phyloP scores from a whole-genome alignment of 2,797 vertebrate genomes.

The Sebastes taczanowskii region DNA sequence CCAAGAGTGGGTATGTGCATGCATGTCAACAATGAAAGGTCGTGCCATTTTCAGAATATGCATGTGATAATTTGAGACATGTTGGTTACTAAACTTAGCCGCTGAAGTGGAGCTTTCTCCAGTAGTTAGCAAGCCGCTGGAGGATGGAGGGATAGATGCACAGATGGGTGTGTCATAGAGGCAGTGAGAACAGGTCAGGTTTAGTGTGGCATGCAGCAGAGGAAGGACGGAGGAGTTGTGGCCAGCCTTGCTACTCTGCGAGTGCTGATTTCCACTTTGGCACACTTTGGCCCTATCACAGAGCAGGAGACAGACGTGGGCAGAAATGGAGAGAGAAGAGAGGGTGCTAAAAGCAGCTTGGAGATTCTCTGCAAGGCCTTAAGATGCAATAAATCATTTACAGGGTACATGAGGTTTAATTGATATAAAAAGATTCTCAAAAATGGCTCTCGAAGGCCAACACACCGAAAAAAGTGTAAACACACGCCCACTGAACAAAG shows the following conservation, averaged over 20 bases:
- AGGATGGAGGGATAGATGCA: conserved; percentile 55
- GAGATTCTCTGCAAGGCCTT: conserved; percentile 56
- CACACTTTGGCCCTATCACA: conserved; percentile 43
- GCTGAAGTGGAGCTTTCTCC: conserved; percentile 54
- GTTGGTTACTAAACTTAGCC: conserved; percentile 63
- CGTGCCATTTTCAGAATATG: conserved; percentile 61
- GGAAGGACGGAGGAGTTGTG: conserved; percentile 49
- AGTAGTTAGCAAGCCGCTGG: conserved; percentile 49
- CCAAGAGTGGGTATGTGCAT: conserved; percentile 54
- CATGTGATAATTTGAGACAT: conserved; percentile 73
- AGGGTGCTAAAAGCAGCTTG: conserved; percentile 70
- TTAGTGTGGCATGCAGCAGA: conserved; percentile 48
- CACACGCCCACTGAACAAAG: conserved; percentile 27
- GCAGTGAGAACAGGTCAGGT: conserved; percentile 55
- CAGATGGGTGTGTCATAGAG: conserved; percentile 54
- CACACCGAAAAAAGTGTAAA: conserved; percentile 11
- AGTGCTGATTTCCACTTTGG: conserved; percentile 64
- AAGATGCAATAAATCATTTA: conserved; percentile 76
- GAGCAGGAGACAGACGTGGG: conserved; percentile 29
- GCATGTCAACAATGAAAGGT: conserved; percentile 71
- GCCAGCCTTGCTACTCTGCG: conserved; percentile 40
- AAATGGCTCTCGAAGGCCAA: conserved; percentile 20
- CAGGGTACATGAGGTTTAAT: conserved; percentile 55
- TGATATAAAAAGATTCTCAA: conserved; percentile 61
- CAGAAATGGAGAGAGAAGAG: conserved; percentile 26